These are phyloP conservation scores for Diglossa cyanea DNA, from an alignment of 2,797 vertebrate genomes.

Conservation along the genomic window DNA sequence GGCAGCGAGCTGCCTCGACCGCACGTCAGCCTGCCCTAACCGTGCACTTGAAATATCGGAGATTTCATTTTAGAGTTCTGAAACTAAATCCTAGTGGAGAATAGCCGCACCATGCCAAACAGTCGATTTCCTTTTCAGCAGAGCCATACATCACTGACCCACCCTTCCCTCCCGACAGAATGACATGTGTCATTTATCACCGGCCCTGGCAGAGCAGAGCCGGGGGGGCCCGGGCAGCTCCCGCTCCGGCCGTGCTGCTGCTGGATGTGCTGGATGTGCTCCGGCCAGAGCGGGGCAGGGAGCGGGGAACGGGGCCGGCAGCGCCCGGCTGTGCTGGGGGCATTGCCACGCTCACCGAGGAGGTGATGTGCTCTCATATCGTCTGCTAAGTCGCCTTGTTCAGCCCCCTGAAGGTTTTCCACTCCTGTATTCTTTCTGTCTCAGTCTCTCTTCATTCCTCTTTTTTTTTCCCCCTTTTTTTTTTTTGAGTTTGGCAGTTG, in stretches of 20 bases:
- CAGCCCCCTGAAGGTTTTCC: background rate
- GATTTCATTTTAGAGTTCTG: slow-evolving; percentile 90
- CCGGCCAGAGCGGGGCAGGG: background rate
- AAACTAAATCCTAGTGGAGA: slow-evolving; percentile 94
- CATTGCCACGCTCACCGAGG: slow-evolving; percentile 27
- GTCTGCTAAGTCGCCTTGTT: slow-evolving; percentile 2
- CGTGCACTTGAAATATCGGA: slow-evolving; percentile 73
- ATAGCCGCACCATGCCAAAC: slow-evolving; percentile 91
- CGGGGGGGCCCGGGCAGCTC: slow-evolving; percentile 66
- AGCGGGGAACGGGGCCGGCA: background rate
- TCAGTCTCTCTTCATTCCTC: background rate
- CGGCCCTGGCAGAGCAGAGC: slow-evolving; percentile 84
- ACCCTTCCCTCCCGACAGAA: slow-evolving; percentile 95
- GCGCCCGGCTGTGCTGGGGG: background rate
- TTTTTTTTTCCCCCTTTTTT: fast-evolving
- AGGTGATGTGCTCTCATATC: background rate
- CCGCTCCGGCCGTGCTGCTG: background rate
- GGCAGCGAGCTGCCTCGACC: slow-evolving; percentile 36
- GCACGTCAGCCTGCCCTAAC: slow-evolving; percentile 68
- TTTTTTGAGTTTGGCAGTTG: background rate
- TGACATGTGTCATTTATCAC: slow-evolving; percentile 99
- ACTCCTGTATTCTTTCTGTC: background rate
- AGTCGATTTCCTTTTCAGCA: slow-evolving; percentile 98
- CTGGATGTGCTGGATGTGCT: background rate
- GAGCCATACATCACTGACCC: slow-evolving; percentile 97